Percentiles rank a stretch among this genome's conserved stretches.
These are phyloP conservation scores for Pseudomyrmex cubaensis DNA, from an alignment of 1,140 invertebrate genomes.

Conservation along the genomic window DNA sequence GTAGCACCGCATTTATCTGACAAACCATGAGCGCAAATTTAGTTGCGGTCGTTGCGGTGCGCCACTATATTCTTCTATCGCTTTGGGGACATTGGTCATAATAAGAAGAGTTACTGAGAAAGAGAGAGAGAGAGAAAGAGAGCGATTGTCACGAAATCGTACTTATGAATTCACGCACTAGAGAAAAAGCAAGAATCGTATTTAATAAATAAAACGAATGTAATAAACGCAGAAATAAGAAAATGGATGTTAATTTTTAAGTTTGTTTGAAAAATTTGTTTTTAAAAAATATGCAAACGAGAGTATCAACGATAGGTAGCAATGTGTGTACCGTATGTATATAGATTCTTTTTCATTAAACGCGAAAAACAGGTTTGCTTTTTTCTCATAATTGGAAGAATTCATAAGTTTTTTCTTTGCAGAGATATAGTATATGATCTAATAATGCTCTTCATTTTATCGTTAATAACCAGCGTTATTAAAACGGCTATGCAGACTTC, in stretches of 20 bases:
- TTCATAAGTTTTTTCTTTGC: constrained; percentile 6
- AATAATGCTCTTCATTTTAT: background rate
- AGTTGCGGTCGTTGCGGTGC: constrained; percentile 68
- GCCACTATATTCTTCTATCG: constrained; percentile 68
- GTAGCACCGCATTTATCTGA: constrained; percentile 72
- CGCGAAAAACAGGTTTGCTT: constrained; percentile 25
- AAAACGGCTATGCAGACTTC: background rate
- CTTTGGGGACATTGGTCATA: constrained; percentile 21
- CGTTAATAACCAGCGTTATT: background rate
- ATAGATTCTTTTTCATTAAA: constrained; percentile 25
- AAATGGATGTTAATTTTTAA: too few relatives aligned
- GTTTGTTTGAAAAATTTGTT: background rate
- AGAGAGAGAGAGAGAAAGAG: background rate
- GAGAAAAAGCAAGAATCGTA: too few relatives aligned
- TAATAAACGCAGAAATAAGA: too few relatives aligned
- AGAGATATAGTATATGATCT: too few relatives aligned
- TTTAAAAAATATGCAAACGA: constrained; percentile 9
- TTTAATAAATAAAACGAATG: too few relatives aligned
- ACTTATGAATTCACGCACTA: too few relatives aligned
- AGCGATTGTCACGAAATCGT: too few relatives aligned
- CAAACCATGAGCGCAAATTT: constrained; percentile 70
- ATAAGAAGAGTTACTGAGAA: constrained; percentile 40
- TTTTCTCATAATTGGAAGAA: constrained; percentile 6
- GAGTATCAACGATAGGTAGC: constrained; percentile 14
- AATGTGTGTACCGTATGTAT: background rate